Percentiles rank a stretch among this genome's conserved stretches.
Evolutionary conservation across 2,113 vertebrate species (phyloP).

Genomic region (Turdus rufiventris): DNA sequence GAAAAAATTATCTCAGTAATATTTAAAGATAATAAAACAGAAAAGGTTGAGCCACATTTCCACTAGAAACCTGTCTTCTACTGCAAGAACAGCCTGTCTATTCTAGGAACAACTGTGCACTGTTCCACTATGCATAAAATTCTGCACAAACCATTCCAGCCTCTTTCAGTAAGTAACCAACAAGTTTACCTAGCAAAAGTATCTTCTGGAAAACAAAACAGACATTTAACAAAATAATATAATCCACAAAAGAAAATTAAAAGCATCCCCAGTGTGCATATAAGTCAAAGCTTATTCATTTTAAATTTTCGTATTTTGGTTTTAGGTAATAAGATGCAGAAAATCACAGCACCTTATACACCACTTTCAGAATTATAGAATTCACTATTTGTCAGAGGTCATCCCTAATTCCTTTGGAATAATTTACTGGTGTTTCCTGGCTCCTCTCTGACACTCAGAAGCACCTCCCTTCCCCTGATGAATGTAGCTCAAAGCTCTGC

Average conservation of each 20-base stretch:
- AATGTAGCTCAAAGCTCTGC: not conserved
- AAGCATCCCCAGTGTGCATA: not conserved
- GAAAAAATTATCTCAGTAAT: not conserved
- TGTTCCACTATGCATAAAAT: not conserved
- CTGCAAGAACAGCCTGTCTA: not conserved
- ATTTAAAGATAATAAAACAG: not conserved
- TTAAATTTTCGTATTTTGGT: not conserved
- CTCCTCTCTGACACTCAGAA: not conserved
- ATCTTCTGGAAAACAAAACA: not conserved
- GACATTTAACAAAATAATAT: not conserved
- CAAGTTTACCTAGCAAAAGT: not conserved
- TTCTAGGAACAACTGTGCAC: not conserved
- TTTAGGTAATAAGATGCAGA: not conserved
- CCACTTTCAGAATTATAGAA: not conserved
- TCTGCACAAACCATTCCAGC: not conserved
- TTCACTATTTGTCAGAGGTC: not conserved
- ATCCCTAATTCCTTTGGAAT: not conserved
- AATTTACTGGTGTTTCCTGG: not conserved
- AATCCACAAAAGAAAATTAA: not conserved
- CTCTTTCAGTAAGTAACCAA: not conserved
- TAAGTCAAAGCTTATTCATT: not conserved
- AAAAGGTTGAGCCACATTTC: not conserved
- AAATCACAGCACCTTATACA: not conserved
- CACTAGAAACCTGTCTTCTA: not conserved
- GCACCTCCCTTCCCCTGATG: not conserved